A percentile compares a stretch with the other conserved stretches of the same genome.
Conservation (phyloP, 2,113 vertebrate genomes). For the Cyanoderma ruficeps region DNA sequence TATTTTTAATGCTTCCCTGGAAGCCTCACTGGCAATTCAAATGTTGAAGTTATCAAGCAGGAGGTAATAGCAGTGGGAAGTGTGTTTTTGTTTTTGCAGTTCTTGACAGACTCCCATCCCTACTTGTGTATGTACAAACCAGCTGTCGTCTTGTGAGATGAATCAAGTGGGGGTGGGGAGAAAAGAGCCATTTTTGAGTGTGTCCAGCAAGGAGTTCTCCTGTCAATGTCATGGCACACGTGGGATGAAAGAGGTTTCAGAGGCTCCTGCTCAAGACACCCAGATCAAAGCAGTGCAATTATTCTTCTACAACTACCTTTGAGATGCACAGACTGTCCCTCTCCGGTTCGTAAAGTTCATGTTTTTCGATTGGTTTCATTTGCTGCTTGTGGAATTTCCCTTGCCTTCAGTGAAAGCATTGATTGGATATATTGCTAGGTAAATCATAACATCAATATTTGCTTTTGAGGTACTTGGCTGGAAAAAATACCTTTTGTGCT, state of each 20-base stretch:
- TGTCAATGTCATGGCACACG: background rate
- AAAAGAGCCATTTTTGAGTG: background rate
- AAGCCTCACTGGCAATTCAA: constrained; percentile 13
- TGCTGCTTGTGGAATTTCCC: background rate
- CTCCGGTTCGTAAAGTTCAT: background rate
- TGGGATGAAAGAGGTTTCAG: background rate
- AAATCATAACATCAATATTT: background rate
- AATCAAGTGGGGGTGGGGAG: background rate
- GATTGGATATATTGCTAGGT: background rate
- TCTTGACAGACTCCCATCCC: background rate
- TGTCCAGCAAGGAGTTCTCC: background rate
- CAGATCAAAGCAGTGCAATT: background rate
- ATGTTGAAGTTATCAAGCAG: constrained; percentile 20
- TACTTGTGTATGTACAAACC: constrained; percentile 1
- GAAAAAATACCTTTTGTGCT: constrained; percentile 10
- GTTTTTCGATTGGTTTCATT: background rate
- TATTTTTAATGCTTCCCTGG: constrained; percentile 41
- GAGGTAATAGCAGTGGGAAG: constrained; percentile 52
- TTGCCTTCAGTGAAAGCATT: background rate
- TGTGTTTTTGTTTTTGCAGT: constrained; percentile 34
- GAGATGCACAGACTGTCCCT: background rate
- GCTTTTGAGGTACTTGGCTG: background rate
- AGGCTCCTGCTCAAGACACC: background rate
- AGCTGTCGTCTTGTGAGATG: constrained; percentile 20
- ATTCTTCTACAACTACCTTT: background rate